phyloP scores from a whole-genome alignment of 1,140 invertebrate genomes.

The Zaprionus camerounensis region DNA sequence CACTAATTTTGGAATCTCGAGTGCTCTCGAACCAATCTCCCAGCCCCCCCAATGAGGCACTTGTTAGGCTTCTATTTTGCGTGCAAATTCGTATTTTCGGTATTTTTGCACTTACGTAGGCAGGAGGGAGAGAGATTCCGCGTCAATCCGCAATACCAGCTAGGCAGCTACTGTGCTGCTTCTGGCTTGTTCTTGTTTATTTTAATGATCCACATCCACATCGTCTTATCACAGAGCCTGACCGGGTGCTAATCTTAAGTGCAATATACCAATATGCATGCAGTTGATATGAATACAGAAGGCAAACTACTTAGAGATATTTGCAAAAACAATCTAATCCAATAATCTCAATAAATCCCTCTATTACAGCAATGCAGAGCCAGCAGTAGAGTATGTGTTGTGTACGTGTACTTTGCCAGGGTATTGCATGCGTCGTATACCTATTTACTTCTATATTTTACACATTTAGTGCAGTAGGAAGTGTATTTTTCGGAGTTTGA shows the following conservation, averaged over 20 bases:
- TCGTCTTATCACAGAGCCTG: conserved; percentile 20
- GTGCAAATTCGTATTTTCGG: conserved; percentile 1
- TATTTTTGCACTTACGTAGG: conserved; percentile 9
- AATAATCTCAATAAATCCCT: too few relatives aligned
- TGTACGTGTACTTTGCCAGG: too few relatives aligned
- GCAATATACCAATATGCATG: conserved; percentile 4
- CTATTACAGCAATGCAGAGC: too few relatives aligned
- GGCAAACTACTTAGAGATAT: conserved; percentile 5
- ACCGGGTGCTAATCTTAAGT: conserved; percentile 32
- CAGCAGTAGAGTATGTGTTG: too few relatives aligned
- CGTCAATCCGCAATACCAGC: not conserved
- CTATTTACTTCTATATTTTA: too few relatives aligned
- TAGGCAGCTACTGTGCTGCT: conserved; percentile 19
- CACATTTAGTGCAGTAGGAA: too few relatives aligned
- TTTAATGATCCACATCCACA: conserved; percentile 10
- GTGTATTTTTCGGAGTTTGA: too few relatives aligned
- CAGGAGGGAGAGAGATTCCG: not conserved
- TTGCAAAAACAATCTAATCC: not conserved
- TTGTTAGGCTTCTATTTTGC: conserved; percentile 27
- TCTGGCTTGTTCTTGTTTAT: conserved; percentile 1
- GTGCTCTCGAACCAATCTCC: not conserved
- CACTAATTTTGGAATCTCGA: conserved; percentile 7
- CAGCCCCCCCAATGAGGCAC: not conserved
- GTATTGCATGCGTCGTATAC: too few relatives aligned
- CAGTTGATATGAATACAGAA: not conserved